A percentile compares a stretch with the other conserved stretches of the same genome.
phyloP scores from a whole-genome alignment of 2,888 invertebrate genomes.

The Catocala nupta region DNA sequence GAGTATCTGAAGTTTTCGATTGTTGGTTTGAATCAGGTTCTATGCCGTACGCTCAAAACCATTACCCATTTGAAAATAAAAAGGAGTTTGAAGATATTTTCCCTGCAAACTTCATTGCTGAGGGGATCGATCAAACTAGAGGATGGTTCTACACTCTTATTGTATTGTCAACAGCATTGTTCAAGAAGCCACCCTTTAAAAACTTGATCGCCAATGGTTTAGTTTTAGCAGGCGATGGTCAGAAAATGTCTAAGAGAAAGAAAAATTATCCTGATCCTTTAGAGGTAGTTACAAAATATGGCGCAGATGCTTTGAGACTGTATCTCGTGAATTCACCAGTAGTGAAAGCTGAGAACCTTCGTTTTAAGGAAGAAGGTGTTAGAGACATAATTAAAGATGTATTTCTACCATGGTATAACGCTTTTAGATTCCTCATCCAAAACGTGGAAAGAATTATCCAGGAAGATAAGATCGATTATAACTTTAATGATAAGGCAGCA shows the following conservation, averaged over 20 bases:
- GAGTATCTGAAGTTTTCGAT: slow-evolving; percentile 98
- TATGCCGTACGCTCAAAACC: slow-evolving; percentile 99
- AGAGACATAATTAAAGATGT: slow-evolving; percentile 98
- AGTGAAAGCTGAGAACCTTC: slow-evolving; percentile 97
- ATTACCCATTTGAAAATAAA: slow-evolving; percentile 97
- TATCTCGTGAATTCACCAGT: slow-evolving; percentile 99
- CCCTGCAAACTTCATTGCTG: slow-evolving; percentile 99
- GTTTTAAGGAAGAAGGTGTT: slow-evolving; percentile 99
- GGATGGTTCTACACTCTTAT: slow-evolving; percentile 99
- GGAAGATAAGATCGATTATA: slow-evolving; percentile 87
- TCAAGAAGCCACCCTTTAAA: slow-evolving; percentile 98
- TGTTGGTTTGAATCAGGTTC: slow-evolving; percentile 99
- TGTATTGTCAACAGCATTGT: slow-evolving; percentile 98
- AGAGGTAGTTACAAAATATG: slow-evolving; percentile 96
- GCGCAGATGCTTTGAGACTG: slow-evolving; percentile 98
- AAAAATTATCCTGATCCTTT: slow-evolving; percentile 99
- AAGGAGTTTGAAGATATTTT: slow-evolving; percentile 96
- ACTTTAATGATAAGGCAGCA: slow-evolving; percentile 84
- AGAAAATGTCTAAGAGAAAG: slow-evolving; percentile 99
- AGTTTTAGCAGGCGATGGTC: slow-evolving; percentile 98
- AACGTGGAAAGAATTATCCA: slow-evolving; percentile 94
- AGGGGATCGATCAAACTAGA: slow-evolving; percentile 99
- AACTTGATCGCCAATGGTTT: slow-evolving; percentile 99
- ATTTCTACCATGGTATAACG: slow-evolving; percentile 98
- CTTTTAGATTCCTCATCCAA: slow-evolving; percentile 97